Conservation (phyloP, 2,888 invertebrate species). For the Dryocosmus kuriphilus region DNA sequence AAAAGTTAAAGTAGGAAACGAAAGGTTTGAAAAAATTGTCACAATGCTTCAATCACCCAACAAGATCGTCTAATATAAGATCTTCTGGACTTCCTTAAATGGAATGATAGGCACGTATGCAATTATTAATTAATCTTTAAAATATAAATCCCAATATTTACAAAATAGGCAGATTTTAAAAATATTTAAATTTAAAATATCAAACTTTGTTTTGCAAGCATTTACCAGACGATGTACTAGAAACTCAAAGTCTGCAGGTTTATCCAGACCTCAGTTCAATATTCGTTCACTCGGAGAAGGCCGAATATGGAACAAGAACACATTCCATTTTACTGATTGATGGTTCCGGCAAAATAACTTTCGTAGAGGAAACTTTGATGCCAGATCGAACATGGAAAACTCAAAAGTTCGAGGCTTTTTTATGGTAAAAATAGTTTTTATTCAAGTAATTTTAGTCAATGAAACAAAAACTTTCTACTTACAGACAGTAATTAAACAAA, state of each 20-base stretch:
- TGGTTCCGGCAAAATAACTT: constrained; percentile 65
- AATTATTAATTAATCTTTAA: constrained; percentile 17
- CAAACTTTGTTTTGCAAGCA: constrained; percentile 78
- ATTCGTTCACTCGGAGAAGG: constrained; percentile 80
- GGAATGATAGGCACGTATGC: constrained; percentile 79
- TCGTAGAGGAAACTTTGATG: constrained; percentile 71
- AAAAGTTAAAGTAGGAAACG: constrained; percentile 84
- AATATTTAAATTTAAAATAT: constrained; percentile 35
- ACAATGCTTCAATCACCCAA: constrained; percentile 74
- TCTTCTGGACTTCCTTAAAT: constrained; percentile 82
- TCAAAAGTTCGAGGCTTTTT: constrained; percentile 62
- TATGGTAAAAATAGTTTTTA: constrained; percentile 7
- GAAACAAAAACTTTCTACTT: neutral
- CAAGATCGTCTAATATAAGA: constrained; percentile 80
- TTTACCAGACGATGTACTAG: constrained; percentile 85
- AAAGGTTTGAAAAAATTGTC: constrained; percentile 81
- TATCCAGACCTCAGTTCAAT: constrained; percentile 81
- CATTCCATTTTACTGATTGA: constrained; percentile 71
- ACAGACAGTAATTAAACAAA: constrained; percentile 41
- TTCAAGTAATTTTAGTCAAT: neutral
- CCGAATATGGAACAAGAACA: constrained; percentile 82
- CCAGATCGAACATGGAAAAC: constrained; percentile 68
- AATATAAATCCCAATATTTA: constrained; percentile 12
- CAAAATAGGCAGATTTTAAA: neutral
- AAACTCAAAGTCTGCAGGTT: constrained; percentile 79